Evolutionary conservation across 2,113 vertebrate species (phyloP).

Genomic region (Smithornis capensis): DNA sequence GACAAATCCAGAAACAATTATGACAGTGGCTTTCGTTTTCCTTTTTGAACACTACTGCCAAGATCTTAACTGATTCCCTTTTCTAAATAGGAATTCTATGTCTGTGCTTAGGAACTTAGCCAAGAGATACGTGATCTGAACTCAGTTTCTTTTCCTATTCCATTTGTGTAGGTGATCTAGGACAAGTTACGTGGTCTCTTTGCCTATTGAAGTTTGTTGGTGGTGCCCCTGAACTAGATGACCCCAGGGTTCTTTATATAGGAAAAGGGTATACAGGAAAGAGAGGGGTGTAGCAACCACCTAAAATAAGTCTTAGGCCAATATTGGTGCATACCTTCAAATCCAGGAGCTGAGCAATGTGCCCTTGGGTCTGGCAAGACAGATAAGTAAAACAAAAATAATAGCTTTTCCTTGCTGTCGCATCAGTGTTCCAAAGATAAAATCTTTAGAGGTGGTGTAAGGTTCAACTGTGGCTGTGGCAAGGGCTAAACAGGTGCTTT

Average conservation of each 20-base stretch:
- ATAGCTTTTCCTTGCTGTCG: neutral
- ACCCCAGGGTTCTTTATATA: neutral
- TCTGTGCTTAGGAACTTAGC: neutral
- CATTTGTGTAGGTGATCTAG: neutral
- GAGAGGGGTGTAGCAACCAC: neutral
- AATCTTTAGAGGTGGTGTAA: neutral
- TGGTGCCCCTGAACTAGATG: neutral
- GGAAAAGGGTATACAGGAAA: neutral
- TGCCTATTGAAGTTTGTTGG: neutral
- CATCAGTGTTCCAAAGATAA: neutral
- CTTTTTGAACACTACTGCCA: neutral
- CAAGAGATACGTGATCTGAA: neutral
- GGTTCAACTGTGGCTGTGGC: neutral
- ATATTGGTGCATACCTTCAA: neutral
- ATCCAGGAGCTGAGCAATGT: neutral
- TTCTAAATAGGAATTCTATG: neutral
- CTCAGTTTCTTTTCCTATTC: neutral
- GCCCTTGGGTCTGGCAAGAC: neutral
- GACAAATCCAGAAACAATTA: neutral
- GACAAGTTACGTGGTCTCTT: neutral
- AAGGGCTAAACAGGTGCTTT: neutral
- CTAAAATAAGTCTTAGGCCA: neutral
- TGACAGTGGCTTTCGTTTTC: neutral
- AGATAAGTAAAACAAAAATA: neutral
- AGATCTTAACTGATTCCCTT: neutral